Evolutionary conservation across 2,113 vertebrate genomes (phyloP).

Genomic region (Galbula dea): DNA sequence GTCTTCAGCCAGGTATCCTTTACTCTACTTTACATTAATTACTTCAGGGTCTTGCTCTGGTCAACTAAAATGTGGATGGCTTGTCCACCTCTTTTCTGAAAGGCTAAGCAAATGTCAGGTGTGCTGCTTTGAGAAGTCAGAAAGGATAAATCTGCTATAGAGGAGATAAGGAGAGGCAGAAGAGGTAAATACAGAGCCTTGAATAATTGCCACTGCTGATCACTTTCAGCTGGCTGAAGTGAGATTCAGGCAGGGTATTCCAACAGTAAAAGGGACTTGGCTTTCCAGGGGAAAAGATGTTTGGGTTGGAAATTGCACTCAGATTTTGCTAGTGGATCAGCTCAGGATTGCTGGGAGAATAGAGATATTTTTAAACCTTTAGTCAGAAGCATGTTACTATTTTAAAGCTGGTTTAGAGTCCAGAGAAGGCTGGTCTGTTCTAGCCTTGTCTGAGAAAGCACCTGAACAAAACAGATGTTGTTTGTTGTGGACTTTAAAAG

Average conservation of each 20-base stretch:
- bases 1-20: slow-evolving; percentile 57
- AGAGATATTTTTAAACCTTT: neutral
- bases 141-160: neutral
- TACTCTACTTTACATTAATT: slow-evolving; percentile 51
- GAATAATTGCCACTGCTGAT: neutral
- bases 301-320: neutral
- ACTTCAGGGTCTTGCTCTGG: slow-evolving; percentile 30
- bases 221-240: neutral
- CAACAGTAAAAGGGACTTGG: neutral
- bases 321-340: neutral
- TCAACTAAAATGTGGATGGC: slow-evolving; percentile 36
- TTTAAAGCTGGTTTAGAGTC: neutral
- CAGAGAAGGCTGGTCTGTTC: neutral
- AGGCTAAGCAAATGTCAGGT: neutral
- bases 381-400: neutral
- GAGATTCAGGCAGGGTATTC: neutral
- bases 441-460: neutral
- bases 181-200: neutral
- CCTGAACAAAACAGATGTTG: neutral
- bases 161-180: neutral
- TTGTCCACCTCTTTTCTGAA: slow-evolving; percentile 15
- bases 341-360: neutral
- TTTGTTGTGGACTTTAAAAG: neutral
- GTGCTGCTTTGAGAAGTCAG: neutral
- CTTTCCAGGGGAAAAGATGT: neutral